phyloP scores from a whole-genome alignment of 2,113 vertebrate genomes.

The Pavo muticus region DNA sequence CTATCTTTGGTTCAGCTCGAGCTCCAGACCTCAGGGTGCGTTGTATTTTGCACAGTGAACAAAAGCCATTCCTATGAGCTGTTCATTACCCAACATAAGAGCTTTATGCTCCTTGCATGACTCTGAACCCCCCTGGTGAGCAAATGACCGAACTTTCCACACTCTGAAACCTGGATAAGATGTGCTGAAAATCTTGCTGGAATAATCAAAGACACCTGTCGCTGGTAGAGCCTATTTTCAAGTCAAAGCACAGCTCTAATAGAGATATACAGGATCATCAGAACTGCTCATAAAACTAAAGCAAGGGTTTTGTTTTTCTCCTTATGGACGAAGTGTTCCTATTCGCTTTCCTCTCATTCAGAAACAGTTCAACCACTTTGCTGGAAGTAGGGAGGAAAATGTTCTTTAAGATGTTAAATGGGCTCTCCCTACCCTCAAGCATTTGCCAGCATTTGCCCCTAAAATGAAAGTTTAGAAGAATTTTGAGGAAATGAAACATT shows the following conservation, averaged over 20 bases:
- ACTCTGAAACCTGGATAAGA: background rate
- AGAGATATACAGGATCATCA: background rate
- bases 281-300: background rate
- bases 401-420: background rate
- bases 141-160: background rate
- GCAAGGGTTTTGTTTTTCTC: background rate
- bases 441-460: constrained; percentile 28
- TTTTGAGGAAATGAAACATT: constrained; percentile 60
- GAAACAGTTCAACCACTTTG: background rate
- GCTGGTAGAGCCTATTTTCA: background rate
- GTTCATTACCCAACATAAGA: background rate
- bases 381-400: background rate
- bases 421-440: background rate
- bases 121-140: background rate
- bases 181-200: background rate
- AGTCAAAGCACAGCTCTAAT: background rate
- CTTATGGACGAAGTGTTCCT: background rate
- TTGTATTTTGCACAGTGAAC: background rate
- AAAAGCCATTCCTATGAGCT: background rate
- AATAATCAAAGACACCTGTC: constrained; percentile 35
- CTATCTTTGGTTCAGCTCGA: background rate
- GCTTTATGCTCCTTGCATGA: background rate
- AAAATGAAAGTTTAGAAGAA: constrained; percentile 40
- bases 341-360: background rate
- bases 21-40: background rate